A percentile compares a stretch with the other conserved stretches of the same genome.
phyloP scores from a whole-genome alignment of 2,797 vertebrate genomes.

The Xenopus petersii region DNA sequence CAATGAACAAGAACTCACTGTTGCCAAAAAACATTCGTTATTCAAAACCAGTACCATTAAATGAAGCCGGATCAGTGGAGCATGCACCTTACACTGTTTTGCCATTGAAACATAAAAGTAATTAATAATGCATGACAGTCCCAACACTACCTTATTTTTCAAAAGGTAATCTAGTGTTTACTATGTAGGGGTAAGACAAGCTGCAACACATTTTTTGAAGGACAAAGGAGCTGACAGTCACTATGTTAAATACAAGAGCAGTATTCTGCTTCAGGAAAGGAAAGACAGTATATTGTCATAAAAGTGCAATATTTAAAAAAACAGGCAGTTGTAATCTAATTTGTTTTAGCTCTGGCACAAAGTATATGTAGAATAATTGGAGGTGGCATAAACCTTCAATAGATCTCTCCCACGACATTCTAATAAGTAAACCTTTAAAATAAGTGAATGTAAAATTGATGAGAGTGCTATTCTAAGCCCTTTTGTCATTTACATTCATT shows the following conservation, averaged over 20 bases:
- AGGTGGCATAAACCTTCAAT: too few species aligned
- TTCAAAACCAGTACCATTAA: neutral
- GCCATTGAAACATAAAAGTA: constrained; percentile 6
- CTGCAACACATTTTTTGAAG: neutral
- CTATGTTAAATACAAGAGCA: constrained; percentile 6
- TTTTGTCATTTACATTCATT: too few species aligned
- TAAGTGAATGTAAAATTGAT: too few species aligned
- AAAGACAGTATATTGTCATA: constrained; percentile 26
- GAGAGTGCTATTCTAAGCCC: too few species aligned
- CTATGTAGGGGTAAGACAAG: constrained; percentile 24
- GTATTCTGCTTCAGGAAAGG: neutral
- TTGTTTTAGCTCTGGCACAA: too few species aligned
- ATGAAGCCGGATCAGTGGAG: neutral
- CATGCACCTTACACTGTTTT: neutral
- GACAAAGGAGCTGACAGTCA: constrained; percentile 41
- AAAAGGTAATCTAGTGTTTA: neutral
- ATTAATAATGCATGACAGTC: constrained; percentile 19
- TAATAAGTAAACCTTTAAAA: too few species aligned
- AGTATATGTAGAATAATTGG: too few species aligned
- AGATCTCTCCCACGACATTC: too few species aligned
- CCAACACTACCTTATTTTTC: neutral
- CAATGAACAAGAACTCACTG: constrained; percentile 21
- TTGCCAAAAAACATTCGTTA: neutral
- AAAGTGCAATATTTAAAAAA: too few species aligned
- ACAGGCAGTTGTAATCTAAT: too few species aligned